phyloP scores from a whole-genome alignment of 1,140 invertebrate species.

The Phenacoccus solenopsis region DNA sequence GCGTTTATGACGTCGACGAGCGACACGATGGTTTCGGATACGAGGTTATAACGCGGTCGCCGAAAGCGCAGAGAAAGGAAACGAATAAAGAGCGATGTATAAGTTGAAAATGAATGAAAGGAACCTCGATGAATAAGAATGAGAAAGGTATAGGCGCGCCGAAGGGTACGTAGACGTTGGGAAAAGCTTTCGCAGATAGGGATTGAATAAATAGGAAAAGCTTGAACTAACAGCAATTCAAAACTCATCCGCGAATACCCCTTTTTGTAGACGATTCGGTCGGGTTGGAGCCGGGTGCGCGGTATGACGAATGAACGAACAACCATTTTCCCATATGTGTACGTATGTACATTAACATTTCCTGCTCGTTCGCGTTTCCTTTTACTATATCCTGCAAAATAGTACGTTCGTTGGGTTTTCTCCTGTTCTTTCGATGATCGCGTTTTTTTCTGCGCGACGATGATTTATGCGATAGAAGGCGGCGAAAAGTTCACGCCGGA shows the following conservation, averaged over 20 bases:
- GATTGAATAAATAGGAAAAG: not conserved
- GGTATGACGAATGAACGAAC: not conserved
- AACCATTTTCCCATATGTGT: constrained; percentile 1
- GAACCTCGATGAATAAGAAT: not conserved
- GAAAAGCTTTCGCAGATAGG: not conserved
- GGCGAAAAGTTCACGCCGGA: not conserved
- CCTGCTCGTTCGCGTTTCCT: not conserved
- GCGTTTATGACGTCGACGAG: too few species aligned
- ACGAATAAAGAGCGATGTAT: not conserved
- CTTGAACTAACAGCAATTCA: not conserved
- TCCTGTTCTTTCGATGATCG: too few species aligned
- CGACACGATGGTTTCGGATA: too few species aligned
- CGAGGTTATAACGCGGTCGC: too few species aligned
- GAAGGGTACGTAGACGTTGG: not conserved
- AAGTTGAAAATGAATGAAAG: not conserved
- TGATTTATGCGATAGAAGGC: not conserved
- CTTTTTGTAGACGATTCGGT: not conserved
- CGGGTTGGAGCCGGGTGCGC: too few species aligned
- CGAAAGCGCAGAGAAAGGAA: not conserved
- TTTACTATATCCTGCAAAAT: constrained; percentile 2
- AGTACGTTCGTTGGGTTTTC: not conserved
- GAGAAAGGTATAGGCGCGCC: not conserved
- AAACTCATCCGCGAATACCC: not conserved
- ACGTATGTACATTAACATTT: not conserved
- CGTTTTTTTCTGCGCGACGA: not conserved